A percentile compares a stretch with the other conserved stretches of the same genome.
Conservation (phyloP, 1,140 invertebrate genomes). For the Habropoda laboriosa region DNA sequence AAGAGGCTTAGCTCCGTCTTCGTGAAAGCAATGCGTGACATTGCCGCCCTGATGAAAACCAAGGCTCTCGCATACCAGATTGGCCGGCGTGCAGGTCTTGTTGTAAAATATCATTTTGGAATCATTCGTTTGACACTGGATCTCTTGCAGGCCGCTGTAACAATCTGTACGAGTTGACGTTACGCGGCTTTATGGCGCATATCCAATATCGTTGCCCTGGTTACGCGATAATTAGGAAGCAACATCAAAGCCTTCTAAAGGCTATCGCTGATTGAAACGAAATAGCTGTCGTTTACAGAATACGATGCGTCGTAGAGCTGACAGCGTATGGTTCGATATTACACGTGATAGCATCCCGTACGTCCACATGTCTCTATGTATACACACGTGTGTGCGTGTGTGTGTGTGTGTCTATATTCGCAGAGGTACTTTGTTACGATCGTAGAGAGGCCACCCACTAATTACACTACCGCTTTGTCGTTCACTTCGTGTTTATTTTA, state of each 20-base stretch:
- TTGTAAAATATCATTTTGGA: slow-evolving; percentile 79
- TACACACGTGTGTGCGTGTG: not conserved
- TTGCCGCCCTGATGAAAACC: slow-evolving; percentile 76
- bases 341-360: not conserved
- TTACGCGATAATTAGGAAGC: slow-evolving; percentile 28
- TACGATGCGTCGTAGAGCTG: slow-evolving; percentile 1
- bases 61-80: slow-evolving; percentile 78
- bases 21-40: slow-evolving; percentile 77
- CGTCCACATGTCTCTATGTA: not conserved
- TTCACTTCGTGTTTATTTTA: slow-evolving; percentile 15
- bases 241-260: not conserved
- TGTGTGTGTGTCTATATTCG: not conserved
- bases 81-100: slow-evolving; percentile 80
- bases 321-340: slow-evolving; percentile 1
- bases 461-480: slow-evolving; percentile 24
- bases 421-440: slow-evolving; percentile 24
- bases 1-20: slow-evolving; percentile 65
- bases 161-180: slow-evolving; percentile 77
- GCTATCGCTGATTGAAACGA: slow-evolving; percentile 32
- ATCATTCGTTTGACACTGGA: slow-evolving; percentile 74
- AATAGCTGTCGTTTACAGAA: slow-evolving; percentile 27
- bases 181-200: too few species aligned
- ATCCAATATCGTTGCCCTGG: slow-evolving; percentile 23
- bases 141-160: slow-evolving; percentile 82
- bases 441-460: slow-evolving; percentile 29